These are phyloP conservation scores for Elymnias hypermnestra DNA, from an alignment of 1,140 invertebrate genomes.

Conservation along the genomic window DNA sequence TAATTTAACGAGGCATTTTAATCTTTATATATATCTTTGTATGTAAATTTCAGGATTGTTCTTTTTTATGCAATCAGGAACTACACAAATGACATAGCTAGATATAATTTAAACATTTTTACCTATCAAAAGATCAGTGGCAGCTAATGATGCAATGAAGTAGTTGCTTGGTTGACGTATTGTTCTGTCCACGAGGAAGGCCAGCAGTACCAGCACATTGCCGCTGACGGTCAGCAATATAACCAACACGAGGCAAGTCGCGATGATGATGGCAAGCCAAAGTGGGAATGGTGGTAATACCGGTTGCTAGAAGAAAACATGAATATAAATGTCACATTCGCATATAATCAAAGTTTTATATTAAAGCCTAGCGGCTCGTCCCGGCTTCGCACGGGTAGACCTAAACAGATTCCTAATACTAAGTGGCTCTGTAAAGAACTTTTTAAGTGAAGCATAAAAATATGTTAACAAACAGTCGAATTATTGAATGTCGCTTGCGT, in stretches of 20 bases:
- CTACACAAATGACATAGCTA: no score
- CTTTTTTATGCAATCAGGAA: no score
- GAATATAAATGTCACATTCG: neutral
- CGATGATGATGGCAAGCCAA: slow-evolving; percentile 95
- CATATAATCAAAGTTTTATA: neutral
- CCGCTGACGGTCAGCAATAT: slow-evolving; percentile 95
- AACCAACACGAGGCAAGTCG: slow-evolving; percentile 90
- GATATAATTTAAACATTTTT: slow-evolving; percentile 49
- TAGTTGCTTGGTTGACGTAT: slow-evolving; percentile 99
- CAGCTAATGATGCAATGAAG: slow-evolving; percentile 98
- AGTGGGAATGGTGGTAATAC: slow-evolving; percentile 90
- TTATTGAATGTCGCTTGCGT: no score
- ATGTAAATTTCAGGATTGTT: no score
- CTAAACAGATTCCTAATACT: no score
- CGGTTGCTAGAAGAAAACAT: slow-evolving; percentile 57
- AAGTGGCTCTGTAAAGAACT: no score
- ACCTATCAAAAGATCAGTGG: slow-evolving; percentile 99
- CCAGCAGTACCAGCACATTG: slow-evolving; percentile 96
- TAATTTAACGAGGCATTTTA: no score
- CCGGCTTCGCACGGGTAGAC: no score
- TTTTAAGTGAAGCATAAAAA: no score
- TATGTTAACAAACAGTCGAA: neutral
- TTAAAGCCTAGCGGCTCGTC: no score
- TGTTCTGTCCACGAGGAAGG: slow-evolving; percentile 97
- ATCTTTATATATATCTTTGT: no score